Conservation (phyloP, 2,113 vertebrate species). For the Semicossyphus pulcher region DNA sequence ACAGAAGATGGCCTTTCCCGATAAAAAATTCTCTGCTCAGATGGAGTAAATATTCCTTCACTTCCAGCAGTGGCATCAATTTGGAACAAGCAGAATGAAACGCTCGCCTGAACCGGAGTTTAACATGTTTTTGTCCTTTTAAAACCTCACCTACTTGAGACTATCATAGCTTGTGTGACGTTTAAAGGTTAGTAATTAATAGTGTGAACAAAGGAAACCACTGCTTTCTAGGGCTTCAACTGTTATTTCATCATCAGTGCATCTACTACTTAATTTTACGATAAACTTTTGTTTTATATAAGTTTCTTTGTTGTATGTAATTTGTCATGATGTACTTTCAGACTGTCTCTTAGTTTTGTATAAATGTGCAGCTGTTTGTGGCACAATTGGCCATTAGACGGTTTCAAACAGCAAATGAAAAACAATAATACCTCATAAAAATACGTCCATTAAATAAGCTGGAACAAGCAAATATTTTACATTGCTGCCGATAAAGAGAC, state of each 20-base stretch:
- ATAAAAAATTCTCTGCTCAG: not conserved
- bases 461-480: accelerated
- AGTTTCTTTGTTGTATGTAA: not conserved
- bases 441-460: not conserved
- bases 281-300: not conserved
- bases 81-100: not conserved
- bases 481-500: not conserved
- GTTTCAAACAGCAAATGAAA: not conserved
- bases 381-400: too few relatives aligned
- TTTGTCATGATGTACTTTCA: not conserved
- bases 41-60: not conserved
- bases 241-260: not conserved
- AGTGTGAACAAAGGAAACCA: too few relatives aligned
- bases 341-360: too few relatives aligned
- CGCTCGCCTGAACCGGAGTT: not conserved
- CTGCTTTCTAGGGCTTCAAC: not conserved
- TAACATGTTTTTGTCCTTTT: not conserved
- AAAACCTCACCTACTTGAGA: not conserved
- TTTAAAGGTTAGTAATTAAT: too few relatives aligned
- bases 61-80: not conserved
- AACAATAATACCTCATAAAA: not conserved
- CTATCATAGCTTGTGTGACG: not conserved
- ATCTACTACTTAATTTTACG: not conserved
- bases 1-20: not conserved
- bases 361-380: not conserved